A percentile compares a stretch with the other conserved stretches of the same genome.
These are phyloP conservation scores for Pogonocherus hispidulus DNA, from an alignment of 2,888 invertebrate species.

Conservation along the genomic window DNA sequence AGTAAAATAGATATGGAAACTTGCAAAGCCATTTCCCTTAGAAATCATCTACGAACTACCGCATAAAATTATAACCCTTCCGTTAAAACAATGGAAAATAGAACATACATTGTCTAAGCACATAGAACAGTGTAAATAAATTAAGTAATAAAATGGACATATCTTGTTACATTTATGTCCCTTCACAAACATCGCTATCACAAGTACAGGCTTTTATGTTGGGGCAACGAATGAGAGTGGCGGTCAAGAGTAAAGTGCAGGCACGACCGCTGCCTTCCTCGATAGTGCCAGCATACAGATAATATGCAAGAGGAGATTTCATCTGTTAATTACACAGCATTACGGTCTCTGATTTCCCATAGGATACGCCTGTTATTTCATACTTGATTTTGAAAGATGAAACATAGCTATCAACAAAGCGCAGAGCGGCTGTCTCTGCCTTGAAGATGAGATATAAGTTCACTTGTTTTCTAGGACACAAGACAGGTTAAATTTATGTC, in stretches of 20 bases:
- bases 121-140: conserved; percentile 23
- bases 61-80: no score
- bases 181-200: conserved; percentile 29
- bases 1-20: no score
- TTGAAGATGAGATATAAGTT: conserved; percentile 33
- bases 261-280: conserved; percentile 17
- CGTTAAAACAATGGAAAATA: neutral
- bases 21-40: no score
- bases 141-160: conserved; percentile 31
- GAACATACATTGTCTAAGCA: conserved; percentile 21
- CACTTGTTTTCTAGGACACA: conserved; percentile 10
- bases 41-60: no score
- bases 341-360: conserved; percentile 59
- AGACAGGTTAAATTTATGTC: no score
- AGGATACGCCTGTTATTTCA: conserved; percentile 54
- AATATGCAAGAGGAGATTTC: conserved; percentile 40
- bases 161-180: conserved; percentile 32
- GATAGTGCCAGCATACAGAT: conserved; percentile 29
- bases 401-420: conserved; percentile 51
- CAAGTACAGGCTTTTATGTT: conserved; percentile 34
- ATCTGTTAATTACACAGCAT: conserved; percentile 57
- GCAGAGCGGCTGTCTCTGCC: no score
- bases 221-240: conserved; percentile 29
- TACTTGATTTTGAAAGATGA: conserved; percentile 50
- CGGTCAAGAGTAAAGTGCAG: conserved; percentile 36